Conservation (phyloP, 2,113 vertebrate species). For the Setophaga petechia region DNA sequence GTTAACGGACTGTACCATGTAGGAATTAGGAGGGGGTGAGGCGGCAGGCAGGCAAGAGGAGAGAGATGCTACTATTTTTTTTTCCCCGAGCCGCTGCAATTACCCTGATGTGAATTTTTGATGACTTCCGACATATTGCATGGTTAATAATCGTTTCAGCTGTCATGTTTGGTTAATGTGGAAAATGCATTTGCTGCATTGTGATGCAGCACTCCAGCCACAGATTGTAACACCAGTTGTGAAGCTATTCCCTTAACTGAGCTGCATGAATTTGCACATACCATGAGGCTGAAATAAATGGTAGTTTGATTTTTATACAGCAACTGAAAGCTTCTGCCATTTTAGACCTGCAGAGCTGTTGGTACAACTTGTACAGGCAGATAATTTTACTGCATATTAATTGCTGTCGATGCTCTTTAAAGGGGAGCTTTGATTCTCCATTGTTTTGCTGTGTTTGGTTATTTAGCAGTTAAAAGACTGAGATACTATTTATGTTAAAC, state of each 20-base stretch:
- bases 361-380: slow-evolving; percentile 9
- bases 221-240: slow-evolving; percentile 77
- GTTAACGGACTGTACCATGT: slow-evolving; percentile 95
- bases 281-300: slow-evolving; percentile 74
- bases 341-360: slow-evolving; percentile 55
- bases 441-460: slow-evolving; percentile 54
- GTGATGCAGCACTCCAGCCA: slow-evolving; percentile 75
- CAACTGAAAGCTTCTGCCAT: slow-evolving; percentile 73
- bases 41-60: slow-evolving; percentile 70
- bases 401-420: slow-evolving; percentile 1
- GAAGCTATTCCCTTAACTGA: slow-evolving; percentile 79
- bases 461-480: slow-evolving; percentile 59
- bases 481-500: slow-evolving; percentile 47
- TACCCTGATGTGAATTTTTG: slow-evolving; percentile 96
- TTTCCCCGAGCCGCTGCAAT: slow-evolving; percentile 85
- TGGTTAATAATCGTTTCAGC: slow-evolving; percentile 95
- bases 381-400: slow-evolving; percentile 20
- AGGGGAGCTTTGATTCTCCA: slow-evolving; percentile 33
- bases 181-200: slow-evolving; percentile 85
- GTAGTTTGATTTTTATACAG: slow-evolving; percentile 65
- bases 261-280: slow-evolving; percentile 79
- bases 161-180: slow-evolving; percentile 97
- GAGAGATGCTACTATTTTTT: slow-evolving; percentile 75
- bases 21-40: slow-evolving; percentile 71
- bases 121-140: slow-evolving; percentile 99